Percentiles rank a stretch among this genome's conserved stretches.
These are phyloP conservation scores for Tetramorium simillimum DNA, from an alignment of 1,140 invertebrate genomes.

Conservation along the genomic window DNA sequence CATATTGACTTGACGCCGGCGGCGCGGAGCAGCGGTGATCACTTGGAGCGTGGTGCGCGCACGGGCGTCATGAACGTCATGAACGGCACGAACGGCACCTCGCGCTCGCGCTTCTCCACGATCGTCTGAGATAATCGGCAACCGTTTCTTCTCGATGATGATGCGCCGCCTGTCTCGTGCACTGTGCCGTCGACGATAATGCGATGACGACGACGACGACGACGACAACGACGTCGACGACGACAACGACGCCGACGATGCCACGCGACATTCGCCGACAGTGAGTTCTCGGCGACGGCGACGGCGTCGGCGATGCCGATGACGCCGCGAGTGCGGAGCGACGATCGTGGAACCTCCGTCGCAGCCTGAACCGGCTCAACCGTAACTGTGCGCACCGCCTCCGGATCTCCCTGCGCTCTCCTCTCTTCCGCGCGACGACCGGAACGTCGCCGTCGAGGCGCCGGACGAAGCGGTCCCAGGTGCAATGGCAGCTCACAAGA, in stretches of 20 bases:
- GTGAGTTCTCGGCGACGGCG: not conserved
- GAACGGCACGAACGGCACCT: no score
- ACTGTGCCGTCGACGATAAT: not conserved
- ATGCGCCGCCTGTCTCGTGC: not conserved
- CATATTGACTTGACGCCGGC: conserved; percentile 63
- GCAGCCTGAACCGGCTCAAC: not conserved
- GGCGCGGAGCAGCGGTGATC: not conserved
- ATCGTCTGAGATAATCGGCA: not conserved
- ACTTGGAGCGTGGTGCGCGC: not conserved
- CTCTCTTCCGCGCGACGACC: not conserved
- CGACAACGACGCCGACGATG: not conserved
- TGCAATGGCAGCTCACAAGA: no score
- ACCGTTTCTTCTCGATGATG: not conserved
- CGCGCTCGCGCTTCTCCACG: not conserved
- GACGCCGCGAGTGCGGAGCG: conserved; percentile 17
- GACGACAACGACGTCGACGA: not conserved
- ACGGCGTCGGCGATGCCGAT: conserved; percentile 10
- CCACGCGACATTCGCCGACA: not conserved
- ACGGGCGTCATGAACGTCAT: conserved; percentile 29
- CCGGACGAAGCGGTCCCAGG: conserved; percentile 27
- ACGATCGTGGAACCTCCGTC: conserved; percentile 24
- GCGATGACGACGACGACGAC: not conserved
- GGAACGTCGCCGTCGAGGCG: not conserved
- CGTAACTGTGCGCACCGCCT: not conserved
- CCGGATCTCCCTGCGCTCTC: not conserved